Base-by-base conservation (phyloP, 2,797 vertebrate species). In the Eremophila alpestris region DNA sequence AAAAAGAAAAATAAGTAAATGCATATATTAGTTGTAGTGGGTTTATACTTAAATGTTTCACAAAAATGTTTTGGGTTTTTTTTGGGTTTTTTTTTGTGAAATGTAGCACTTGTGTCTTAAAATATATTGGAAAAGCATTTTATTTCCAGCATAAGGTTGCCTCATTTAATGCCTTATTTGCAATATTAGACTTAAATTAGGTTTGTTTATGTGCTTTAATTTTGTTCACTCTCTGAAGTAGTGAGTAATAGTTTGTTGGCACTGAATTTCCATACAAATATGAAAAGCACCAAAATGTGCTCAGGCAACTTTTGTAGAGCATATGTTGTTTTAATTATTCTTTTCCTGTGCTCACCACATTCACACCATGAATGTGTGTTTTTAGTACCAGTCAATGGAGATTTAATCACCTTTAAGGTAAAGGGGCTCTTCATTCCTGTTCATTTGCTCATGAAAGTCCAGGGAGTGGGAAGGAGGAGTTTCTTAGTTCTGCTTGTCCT, bases 141-240 rank as follows among this genome's bases (percentile, higher is more conserved):
- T 21, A 23, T 90, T 68, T 49, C 16, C 49, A 54, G 17, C 9
- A 64, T 5, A 41, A 54, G 10, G 16, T 81, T 71, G 51, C 16
- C 11, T 87, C 21, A 55, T 73, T 67, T 87, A 65, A 13, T n/a
- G 6, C 11, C 7, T 67, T 89, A 56, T 83, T 87, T 82, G 16
- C 29, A 69, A 15, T 80, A 80, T 62, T 46, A 59, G 32, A 34
- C 36, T 54, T 87, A 89, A 89, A 85, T 74, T 67, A 65, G 19
- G 2, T 21, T 84, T 24, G 22, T 83, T 84, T 85, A 54, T 62
- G 16, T 10, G 3, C 5, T 89, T 89, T 67, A 65, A 77, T 64
- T 90, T 89, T 84, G 18, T 40, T 86, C 70, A 59, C 19, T 27
- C 45, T 84, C 10, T 83, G 70, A 90, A 94, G 58, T 30, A 68